Base-by-base conservation (phyloP, 2,888 invertebrate species). In the Xanthorhoe spadicearia region DNA sequence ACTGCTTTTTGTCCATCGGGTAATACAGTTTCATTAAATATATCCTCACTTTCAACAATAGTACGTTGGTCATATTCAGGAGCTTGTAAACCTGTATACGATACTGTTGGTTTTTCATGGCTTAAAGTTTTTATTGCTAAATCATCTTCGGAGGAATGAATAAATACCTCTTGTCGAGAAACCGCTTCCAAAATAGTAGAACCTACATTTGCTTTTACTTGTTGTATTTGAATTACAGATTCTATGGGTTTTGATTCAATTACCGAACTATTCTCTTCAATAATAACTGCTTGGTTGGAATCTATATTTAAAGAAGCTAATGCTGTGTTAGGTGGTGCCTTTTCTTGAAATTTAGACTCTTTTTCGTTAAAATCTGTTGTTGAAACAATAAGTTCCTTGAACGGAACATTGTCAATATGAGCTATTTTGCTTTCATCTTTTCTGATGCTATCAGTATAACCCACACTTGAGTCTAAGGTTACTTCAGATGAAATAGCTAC, bases 11-110 rank as follows among this genome's bases (percentile, higher is more conserved):
- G 92, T 66, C 83, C 71, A 52, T 92, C 90, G 17, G 94, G 94
- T 66, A 78, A 75, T n/a, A 70, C 69, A 46, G 77, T 64, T 66
- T 88, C 77, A 38, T 77, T 73, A 62, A 94, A 87, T 49, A 80
- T 75, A 46, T 88, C 85, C 87, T 96, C 96, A 72, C 91, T 94
- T 84, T 96, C 96, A 49, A 94, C 90, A 5, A 90, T 79, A 23
- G 94, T 71, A 56, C 94, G 89, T 87, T 95, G 95, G 67, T 93
- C 93, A 71, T 89, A 93, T 73, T 94, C 90, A 49, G 95, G 88
- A 66, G 93, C 94, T 80, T 94, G 93, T 55, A 95, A 89, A 13
- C 94, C 87, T 28, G 93, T 83, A 66, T 92, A 84, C 61, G 83
- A 80, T 48, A 94, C 84, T 56, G 85, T 79, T 59, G 92, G 92